Evolutionary conservation across 2,888 invertebrate genomes (phyloP).

Genomic region (Lacanobia oleracea): DNA sequence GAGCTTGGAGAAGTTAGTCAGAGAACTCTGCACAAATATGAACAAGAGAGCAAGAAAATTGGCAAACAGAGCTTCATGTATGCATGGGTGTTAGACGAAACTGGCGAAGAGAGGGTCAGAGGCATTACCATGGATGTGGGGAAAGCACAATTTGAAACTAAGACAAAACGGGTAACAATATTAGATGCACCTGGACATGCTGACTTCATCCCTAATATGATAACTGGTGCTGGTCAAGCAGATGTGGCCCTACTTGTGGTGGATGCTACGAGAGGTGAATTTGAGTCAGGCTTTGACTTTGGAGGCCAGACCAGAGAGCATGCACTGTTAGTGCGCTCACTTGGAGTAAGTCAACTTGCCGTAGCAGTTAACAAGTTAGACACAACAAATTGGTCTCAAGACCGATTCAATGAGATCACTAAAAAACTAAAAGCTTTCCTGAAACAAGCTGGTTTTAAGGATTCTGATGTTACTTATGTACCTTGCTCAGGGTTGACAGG

Average conservation of each 20-base stretch:
- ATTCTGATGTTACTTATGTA: conserved; percentile 96
- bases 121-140: conserved; percentile 99
- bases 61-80: conserved; percentile 99
- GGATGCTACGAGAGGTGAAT: conserved; percentile 98
- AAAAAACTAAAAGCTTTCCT: conserved; percentile 95
- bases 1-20: conserved; percentile 96
- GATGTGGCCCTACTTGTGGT: conserved; percentile 99
- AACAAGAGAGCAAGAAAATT: conserved; percentile 98
- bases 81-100: conserved; percentile 99
- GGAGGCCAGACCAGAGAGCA: conserved; percentile 99
- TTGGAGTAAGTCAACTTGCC: conserved; percentile 97
- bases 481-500: conserved; percentile 99
- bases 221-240: conserved; percentile 99
- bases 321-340: conserved; percentile 96
- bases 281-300: conserved; percentile 99
- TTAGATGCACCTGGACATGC: conserved; percentile 99
- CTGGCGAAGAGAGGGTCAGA: conserved; percentile 98
- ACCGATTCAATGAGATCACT: conserved; percentile 97
- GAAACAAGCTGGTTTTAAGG: conserved; percentile 97
- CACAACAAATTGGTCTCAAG: conserved; percentile 97
- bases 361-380: conserved; percentile 99
- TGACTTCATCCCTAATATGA: conserved; percentile 99
- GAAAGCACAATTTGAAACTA: conserved; percentile 97
- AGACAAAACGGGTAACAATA: conserved; percentile 94
- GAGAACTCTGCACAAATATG: conserved; percentile 98